Percentiles rank a stretch among this genome's conserved stretches.
Evolutionary conservation across 23 tunicate species (phyloP).

Genomic region (Pegea sp.): DNA sequence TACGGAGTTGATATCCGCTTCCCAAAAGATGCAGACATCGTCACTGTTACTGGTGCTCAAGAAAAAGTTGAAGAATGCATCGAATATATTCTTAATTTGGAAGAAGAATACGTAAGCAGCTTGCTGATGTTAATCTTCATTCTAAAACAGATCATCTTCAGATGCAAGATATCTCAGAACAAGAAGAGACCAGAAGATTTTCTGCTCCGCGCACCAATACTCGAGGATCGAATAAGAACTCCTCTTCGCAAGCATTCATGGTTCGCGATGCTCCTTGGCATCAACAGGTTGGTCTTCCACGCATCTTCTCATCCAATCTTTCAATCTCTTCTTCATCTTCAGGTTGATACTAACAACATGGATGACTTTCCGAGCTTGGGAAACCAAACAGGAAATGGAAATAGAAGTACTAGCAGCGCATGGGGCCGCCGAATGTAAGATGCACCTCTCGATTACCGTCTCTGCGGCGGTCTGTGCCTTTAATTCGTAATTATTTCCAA

Average conservation of each 20-base stretch:
- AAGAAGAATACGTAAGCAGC: conserved; percentile 86
- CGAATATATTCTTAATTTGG: conserved; percentile 89
- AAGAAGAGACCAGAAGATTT: conserved; percentile 55
- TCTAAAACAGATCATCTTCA: too few species aligned
- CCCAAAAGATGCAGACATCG: conserved; percentile 69
- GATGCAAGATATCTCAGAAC: conserved; percentile 90
- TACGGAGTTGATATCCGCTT: conserved; percentile 70
- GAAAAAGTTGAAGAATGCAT: conserved; percentile 95
- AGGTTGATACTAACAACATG: conserved; percentile 95
- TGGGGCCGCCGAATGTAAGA: conserved; percentile 32
- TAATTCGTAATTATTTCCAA: too few species aligned
- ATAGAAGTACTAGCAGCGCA: conserved; percentile 10
- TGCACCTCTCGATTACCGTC: too few species aligned
- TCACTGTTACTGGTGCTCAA: conserved; percentile 85
- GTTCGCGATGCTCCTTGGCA: conserved; percentile 94
- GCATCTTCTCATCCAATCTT: neutral
- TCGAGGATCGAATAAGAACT: neutral
- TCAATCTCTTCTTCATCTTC: neutral
- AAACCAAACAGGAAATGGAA: conserved; percentile 13
- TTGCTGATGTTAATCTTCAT: too few species aligned
- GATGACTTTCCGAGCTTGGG: conserved; percentile 88
- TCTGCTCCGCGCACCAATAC: conserved; percentile 3
- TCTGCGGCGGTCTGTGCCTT: too few species aligned
- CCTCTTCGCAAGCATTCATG: conserved; percentile 15
- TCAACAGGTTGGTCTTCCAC: conserved; percentile 33